A percentile compares a stretch with the other conserved stretches of the same genome.
Evolutionary conservation across 2,888 invertebrate species (phyloP).

Genomic region (Plagodis pulveraria): DNA sequence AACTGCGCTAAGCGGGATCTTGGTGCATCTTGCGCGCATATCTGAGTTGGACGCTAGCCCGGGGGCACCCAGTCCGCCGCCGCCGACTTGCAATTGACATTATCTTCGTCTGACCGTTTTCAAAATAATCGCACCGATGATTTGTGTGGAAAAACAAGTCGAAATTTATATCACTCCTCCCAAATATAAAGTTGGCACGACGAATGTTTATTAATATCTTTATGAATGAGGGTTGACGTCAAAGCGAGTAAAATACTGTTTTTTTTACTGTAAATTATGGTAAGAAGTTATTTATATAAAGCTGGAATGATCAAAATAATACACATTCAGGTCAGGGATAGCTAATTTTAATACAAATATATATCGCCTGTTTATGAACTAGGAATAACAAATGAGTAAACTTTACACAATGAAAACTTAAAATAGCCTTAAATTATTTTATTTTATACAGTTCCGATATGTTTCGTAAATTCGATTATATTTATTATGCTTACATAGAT

Average conservation of each 20-base stretch:
- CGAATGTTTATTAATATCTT: constrained; percentile 54
- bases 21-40: constrained; percentile 33
- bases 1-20: constrained; percentile 45
- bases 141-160: constrained; percentile 45
- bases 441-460: constrained; percentile 13
- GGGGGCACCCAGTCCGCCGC: constrained; percentile 1
- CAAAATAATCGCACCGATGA: constrained; percentile 45
- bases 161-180: constrained; percentile 41
- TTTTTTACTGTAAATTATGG: constrained; percentile 31
- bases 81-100: constrained; percentile 4
- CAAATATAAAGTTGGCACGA: constrained; percentile 57
- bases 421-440: constrained; percentile 11
- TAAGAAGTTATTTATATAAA: constrained; percentile 19
- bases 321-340: constrained; percentile 29
- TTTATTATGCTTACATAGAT: constrained; percentile 13
- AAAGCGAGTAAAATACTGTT: constrained; percentile 45
- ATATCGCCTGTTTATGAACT: constrained; percentile 22
- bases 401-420: constrained; percentile 26
- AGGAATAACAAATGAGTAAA: constrained; percentile 19
- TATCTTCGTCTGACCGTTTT: constrained; percentile 27
- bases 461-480: constrained; percentile 30
- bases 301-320: constrained; percentile 30
- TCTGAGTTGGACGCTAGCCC: neutral
- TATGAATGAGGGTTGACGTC: constrained; percentile 79
- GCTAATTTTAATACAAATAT: constrained; percentile 33